Evolutionary conservation across 2,888 invertebrate genomes (phyloP).

Genomic region (Rhodophaea formosa): DNA sequence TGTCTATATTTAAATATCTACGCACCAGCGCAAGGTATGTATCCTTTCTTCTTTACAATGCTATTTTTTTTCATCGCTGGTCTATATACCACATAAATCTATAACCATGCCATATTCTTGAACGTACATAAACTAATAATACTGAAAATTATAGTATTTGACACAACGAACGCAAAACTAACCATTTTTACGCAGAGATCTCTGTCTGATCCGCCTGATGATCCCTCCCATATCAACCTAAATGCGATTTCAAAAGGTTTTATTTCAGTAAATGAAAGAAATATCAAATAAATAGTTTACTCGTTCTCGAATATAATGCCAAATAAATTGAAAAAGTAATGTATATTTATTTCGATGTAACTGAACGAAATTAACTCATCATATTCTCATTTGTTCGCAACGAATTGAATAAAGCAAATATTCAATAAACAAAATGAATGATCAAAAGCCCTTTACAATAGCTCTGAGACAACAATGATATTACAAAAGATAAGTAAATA

Average conservation of each 20-base stretch:
- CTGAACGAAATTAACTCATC: background rate
- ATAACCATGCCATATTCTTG: too few relatives aligned
- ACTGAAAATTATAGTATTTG: too few relatives aligned
- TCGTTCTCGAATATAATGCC: background rate
- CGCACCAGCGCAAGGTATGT: constrained; percentile 95
- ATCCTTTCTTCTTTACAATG: background rate
- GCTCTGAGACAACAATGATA: background rate
- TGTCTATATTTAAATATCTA: constrained; percentile 98
- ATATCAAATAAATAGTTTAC: too few relatives aligned
- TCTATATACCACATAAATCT: too few relatives aligned
- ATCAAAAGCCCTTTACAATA: background rate
- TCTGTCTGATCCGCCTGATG: too few relatives aligned
- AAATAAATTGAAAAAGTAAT: background rate
- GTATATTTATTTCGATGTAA: background rate
- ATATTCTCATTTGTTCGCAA: background rate
- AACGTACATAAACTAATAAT: too few relatives aligned
- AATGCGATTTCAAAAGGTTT: too few relatives aligned
- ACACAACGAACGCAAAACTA: too few relatives aligned
- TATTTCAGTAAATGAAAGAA: too few relatives aligned
- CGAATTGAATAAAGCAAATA: background rate
- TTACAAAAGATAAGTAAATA: background rate
- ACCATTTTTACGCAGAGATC: too few relatives aligned
- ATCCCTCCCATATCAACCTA: too few relatives aligned
- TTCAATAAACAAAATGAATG: background rate
- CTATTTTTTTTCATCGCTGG: too few relatives aligned